These are phyloP conservation scores for Tanypteryx hageni DNA, from an alignment of 2,888 invertebrate genomes.

Conservation along the genomic window DNA sequence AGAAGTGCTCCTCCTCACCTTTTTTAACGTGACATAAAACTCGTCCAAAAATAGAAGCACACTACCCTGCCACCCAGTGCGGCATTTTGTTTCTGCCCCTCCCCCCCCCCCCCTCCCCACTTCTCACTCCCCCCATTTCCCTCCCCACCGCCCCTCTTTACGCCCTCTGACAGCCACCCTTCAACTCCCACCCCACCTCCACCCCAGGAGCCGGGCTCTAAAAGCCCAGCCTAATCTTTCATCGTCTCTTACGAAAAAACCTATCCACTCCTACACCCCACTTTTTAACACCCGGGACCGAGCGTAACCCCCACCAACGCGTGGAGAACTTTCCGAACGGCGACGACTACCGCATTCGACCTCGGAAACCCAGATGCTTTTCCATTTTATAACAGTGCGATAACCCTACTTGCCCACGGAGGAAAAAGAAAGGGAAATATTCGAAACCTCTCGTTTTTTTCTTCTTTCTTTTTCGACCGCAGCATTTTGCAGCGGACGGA, in stretches of 20 bases:
- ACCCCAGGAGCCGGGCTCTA: background rate
- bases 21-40: too few relatives aligned
- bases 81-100: too few relatives aligned
- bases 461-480: too few relatives aligned
- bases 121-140: too few relatives aligned
- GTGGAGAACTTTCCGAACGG: too few relatives aligned
- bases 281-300: background rate
- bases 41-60: too few relatives aligned
- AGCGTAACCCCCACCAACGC: background rate
- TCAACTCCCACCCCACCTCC: background rate
- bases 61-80: too few relatives aligned
- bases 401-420: background rate
- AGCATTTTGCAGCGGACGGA: too few relatives aligned
- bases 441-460: background rate
- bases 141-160: too few relatives aligned
- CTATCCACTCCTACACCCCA: background rate
- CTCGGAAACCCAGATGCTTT: background rate
- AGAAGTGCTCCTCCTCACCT: background rate
- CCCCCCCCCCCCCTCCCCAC: too few relatives aligned
- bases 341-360: background rate
- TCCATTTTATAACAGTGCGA: background rate
- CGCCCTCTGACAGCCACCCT: too few relatives aligned
- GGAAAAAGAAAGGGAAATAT: background rate
- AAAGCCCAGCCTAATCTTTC: background rate
- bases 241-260: background rate